A percentile compares a stretch with the other conserved stretches of the same genome.
These are phyloP conservation scores for Conus ventricosus DNA, from an alignment of 1,140 invertebrate species.

Conservation along the genomic window DNA sequence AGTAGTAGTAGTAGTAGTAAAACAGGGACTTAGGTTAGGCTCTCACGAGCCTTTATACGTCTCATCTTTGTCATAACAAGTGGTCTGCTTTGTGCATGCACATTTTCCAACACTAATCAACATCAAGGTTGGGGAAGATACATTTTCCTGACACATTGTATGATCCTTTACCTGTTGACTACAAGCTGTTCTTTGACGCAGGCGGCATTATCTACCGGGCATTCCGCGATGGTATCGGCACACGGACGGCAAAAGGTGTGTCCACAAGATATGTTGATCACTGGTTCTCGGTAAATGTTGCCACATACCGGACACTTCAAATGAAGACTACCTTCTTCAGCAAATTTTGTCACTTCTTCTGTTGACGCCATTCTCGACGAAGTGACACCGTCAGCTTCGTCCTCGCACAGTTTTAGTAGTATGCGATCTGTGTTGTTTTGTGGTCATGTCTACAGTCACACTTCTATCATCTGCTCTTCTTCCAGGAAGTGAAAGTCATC, in stretches of 20 bases:
- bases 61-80: too few species aligned
- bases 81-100: too few species aligned
- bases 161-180: slow-evolving; percentile 58
- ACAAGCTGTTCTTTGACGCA: slow-evolving; percentile 60
- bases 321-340: slow-evolving; percentile 52
- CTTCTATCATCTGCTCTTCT: too few species aligned
- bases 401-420: background rate
- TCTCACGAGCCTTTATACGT: too few species aligned
- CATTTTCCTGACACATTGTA: too few species aligned
- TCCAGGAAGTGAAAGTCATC: slow-evolving; percentile 10
- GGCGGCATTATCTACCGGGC: slow-evolving; percentile 56
- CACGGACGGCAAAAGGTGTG: slow-evolving; percentile 67
- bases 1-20: too few species aligned
- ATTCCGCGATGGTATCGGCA: slow-evolving; percentile 41
- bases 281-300: slow-evolving; percentile 59
- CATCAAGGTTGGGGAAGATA: too few species aligned
- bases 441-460: background rate
- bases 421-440: background rate
- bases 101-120: too few species aligned
- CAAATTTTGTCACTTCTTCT: slow-evolving; percentile 31
- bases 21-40: too few species aligned
- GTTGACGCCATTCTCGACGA: background rate
- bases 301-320: slow-evolving; percentile 60
- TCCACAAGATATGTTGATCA: slow-evolving; percentile 64
- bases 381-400: background rate